Evolutionary conservation across 2,888 invertebrate species (phyloP), one percentile per base, ranked within the genome.

Genomic region (Apotomis capreana): DNA sequence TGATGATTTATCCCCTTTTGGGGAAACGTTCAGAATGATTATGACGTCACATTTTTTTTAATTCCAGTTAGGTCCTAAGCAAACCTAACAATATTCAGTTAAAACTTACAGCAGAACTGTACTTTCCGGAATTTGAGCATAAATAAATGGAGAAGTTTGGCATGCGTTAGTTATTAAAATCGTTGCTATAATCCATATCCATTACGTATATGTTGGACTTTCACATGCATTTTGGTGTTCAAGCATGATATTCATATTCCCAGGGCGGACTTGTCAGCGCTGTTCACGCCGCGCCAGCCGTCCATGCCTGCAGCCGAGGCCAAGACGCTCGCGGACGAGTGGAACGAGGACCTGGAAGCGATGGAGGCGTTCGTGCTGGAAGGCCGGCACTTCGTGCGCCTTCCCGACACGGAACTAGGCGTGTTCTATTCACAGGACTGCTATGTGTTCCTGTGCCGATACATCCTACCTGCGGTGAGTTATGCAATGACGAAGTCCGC

Each of bases 361-460:
- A 99, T 99, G 98, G 99, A 99, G 90, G 96, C 98, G 0, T 98
- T 99, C 90, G 99, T 99, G 5, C 94, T 99, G 75, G 99, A 99
- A 89, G 98, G 98, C 10, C 96, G 97, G 81, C 99, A 99, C 91
- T 99, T 99, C 92, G 98, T 98, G n/a, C 95, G 98, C 0, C 94
- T 99, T 69, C 99, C 99, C 0, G 98, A 99, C 86, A 96, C 97
- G 84, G 99, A 99, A 92, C 94, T 98, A 40, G 98, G 97, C 80
- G 93, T 94, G 44, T 99, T 99, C 93, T 96, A 98, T 90, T 97
- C 97, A 74, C 96, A 96, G 76, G 99, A 99, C 88, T 99, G 99
- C 88, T 99, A 99, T 84, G 99, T 99, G 62, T 99, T 99, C 90
- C 94, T 99, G 12, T 99, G 99, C 85, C 96, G 98, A 80, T 99